A percentile compares a stretch with the other conserved stretches of the same genome.
Evolutionary conservation across 2,113 vertebrate genomes (phyloP).

Genomic region (Lepisosteus osseus): DNA sequence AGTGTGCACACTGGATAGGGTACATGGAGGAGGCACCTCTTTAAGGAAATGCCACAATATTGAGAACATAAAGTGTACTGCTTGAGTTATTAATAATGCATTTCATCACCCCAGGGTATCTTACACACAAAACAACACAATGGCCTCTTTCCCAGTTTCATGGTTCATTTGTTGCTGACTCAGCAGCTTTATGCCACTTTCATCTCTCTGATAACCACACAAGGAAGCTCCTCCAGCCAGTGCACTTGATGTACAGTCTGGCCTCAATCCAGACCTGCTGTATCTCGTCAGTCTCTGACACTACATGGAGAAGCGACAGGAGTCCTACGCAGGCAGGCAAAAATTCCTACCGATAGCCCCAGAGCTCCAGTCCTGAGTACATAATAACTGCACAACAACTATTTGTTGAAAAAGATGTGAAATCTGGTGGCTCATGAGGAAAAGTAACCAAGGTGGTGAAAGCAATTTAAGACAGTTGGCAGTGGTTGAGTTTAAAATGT

Average conservation of each 20-base stretch:
- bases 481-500: too few relatives aligned
- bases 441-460: too few relatives aligned
- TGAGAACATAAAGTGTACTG: not conserved
- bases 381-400: too few relatives aligned
- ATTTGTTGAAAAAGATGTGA: too few relatives aligned
- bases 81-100: conserved; percentile 13
- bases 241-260: conserved; percentile 2
- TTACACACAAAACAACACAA: conserved; percentile 6
- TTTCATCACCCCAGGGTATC: not conserved
- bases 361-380: too few relatives aligned
- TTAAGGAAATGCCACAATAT: not conserved
- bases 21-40: not conserved
- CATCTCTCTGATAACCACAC: conserved; percentile 38
- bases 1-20: too few relatives aligned
- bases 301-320: conserved; percentile 32
- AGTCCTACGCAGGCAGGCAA: not conserved
- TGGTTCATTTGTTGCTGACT: conserved; percentile 39
- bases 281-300: conserved; percentile 43
- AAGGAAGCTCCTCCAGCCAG: conserved; percentile 31
- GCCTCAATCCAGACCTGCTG: conserved; percentile 48
- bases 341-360: too few relatives aligned
- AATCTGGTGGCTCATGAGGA: too few relatives aligned
- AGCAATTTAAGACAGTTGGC: too few relatives aligned
- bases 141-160: conserved; percentile 14
- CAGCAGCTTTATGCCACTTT: conserved; percentile 34